Base-by-base conservation (phyloP, 2,113 vertebrate genomes). In the Scopus umbretta region DNA sequence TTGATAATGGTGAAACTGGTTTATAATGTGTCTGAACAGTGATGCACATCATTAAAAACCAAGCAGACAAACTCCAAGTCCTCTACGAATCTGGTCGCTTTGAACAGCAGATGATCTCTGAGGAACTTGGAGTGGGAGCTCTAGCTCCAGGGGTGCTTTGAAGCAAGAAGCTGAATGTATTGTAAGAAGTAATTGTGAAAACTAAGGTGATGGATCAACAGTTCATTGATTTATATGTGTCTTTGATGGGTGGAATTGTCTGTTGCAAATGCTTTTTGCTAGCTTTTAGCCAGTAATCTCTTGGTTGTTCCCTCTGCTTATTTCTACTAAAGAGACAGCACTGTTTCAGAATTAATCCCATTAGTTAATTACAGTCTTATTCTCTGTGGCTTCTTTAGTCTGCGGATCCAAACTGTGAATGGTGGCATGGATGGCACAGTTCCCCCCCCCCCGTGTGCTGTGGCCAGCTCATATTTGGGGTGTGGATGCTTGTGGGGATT, bases 1-100 rank as follows among this genome's bases (percentile, higher is more conserved):
- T 71, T 81, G 93, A 87, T 94, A 94, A 93, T 75, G 68, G 82
- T 92, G 91, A 74, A 85, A 94, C 78, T 32, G 58, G 86, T 84
- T 97, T 86, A 80, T 95, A 80, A 95, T 87, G 75, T 84, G 34
- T 55, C 75, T 90, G 87, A 96, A 87, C 81, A 76, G 56, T 55
- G 59, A 86, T 88, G 72, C 63, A 59, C 43, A 47, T 91, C 61
- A 75, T 90, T 90, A 96, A 94, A 97, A 91, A 87, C 29, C 32
- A 66, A 80, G 52, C 56, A 80, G 68, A 42, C 52, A 85, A 86
- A 58, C 63, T 88, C 27, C 17, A 81, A 55, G 68, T 75, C 63
- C 22, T 67, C 25, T 66, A 42, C 50, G 59, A 78, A 89, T 87
- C 55, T 74, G 58, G 92, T 88, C 52, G 72, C 78, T 92, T 80